Percentiles rank a stretch among this genome's conserved stretches.
phyloP scores from a whole-genome alignment of 2,797 vertebrate genomes.

The Ctenosaura bakeri region DNA sequence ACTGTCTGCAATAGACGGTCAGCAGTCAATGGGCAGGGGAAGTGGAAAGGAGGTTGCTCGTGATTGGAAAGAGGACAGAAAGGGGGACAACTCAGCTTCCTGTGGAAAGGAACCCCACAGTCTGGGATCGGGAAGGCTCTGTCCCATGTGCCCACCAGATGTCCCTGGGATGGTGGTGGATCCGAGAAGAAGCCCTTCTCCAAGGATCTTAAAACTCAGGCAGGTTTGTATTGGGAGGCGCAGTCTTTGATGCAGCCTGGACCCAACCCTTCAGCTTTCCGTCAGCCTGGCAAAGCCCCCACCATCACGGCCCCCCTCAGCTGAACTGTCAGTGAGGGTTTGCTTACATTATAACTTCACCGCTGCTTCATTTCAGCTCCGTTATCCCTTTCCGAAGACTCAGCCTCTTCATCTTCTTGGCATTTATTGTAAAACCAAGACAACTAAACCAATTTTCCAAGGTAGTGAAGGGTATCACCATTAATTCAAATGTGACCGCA shows the following conservation, averaged over 20 bases:
- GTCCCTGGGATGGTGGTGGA: no score
- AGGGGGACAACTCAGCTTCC: background rate
- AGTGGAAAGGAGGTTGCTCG: no score
- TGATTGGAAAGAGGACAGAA: no score
- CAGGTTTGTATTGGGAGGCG: no score
- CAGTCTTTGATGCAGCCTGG: no score
- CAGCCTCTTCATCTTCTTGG: constrained; percentile 38
- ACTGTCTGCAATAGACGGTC: no score
- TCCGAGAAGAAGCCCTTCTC: no score
- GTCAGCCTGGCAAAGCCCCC: background rate
- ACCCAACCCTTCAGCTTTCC: background rate
- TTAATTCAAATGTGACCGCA: constrained; percentile 31
- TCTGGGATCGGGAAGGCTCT: no score
- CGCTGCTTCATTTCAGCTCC: constrained; percentile 24
- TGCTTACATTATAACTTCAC: background rate
- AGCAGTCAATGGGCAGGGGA: no score
- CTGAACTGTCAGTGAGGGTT: background rate
- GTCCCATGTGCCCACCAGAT: no score
- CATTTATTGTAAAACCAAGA: constrained; percentile 38
- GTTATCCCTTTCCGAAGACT: constrained; percentile 15
- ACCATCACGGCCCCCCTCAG: no score
- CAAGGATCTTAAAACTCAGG: background rate
- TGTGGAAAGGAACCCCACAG: no score
- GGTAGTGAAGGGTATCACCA: constrained; percentile 42
- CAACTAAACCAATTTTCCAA: constrained; percentile 49